phyloP scores from a whole-genome alignment of 2,113 vertebrate species.

The Tonatia bakeri region DNA sequence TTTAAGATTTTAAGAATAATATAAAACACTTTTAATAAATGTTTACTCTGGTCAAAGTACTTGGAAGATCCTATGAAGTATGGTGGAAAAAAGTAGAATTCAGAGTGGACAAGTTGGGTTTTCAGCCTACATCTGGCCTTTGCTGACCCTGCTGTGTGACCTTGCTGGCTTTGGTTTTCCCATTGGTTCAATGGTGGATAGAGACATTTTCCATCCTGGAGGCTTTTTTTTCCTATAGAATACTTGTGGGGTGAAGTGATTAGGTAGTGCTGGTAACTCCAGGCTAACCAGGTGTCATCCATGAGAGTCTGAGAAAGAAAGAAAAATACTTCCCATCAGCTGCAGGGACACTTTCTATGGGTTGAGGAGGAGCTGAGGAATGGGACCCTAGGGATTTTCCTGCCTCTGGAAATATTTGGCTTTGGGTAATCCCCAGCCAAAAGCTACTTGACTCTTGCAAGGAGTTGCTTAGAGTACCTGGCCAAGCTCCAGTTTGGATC shows the following conservation, averaged over 20 bases:
- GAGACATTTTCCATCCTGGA: neutral
- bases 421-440: constrained; percentile 16
- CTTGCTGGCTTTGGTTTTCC: neutral
- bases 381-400: constrained; percentile 62
- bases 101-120: neutral
- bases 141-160: neutral
- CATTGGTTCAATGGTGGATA: neutral
- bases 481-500: constrained; percentile 40
- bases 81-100: neutral
- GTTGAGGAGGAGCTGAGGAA: neutral
- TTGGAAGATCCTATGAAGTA: neutral
- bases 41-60: neutral
- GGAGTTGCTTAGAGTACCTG: constrained; percentile 31
- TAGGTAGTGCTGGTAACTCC: neutral
- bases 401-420: constrained; percentile 40
- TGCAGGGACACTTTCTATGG: neutral
- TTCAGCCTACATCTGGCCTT: neutral
- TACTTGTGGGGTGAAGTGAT: neutral
- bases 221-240: neutral
- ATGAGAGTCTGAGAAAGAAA: neutral
- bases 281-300: neutral
- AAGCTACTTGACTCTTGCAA: neutral
- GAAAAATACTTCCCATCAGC: neutral
- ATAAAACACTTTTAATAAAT: neutral
- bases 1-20: neutral